Evolutionary conservation across 2,888 invertebrate species (phyloP).

Genomic region (Patella pellucida): DNA sequence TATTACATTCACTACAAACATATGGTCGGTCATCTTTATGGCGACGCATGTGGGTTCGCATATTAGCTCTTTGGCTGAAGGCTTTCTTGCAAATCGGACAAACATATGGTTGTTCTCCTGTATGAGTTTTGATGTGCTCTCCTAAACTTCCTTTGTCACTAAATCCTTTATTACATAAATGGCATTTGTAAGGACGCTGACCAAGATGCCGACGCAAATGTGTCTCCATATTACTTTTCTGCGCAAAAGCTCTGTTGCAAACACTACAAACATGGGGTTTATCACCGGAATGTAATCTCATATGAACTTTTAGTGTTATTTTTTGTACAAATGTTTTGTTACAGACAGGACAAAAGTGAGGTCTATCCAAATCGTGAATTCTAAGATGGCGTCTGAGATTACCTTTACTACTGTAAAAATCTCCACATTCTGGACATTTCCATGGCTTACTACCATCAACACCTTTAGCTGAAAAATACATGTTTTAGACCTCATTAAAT

Average conservation of each 20-base stretch:
- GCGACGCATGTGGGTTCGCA: slow-evolving; percentile 25
- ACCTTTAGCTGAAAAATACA: too few species aligned
- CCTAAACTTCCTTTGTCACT: slow-evolving; percentile 20
- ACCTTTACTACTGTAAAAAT: slow-evolving; percentile 18
- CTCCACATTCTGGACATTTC: slow-evolving; percentile 18
- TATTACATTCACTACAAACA: slow-evolving; percentile 16
- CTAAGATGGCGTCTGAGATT: slow-evolving; percentile 17
- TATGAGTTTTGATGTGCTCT: slow-evolving; percentile 30
- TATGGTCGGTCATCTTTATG: slow-evolving; percentile 17
- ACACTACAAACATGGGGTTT: slow-evolving; percentile 39
- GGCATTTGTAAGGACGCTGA: slow-evolving; percentile 34
- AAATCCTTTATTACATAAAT: slow-evolving; percentile 32
- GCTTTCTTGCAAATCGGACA: slow-evolving; percentile 29
- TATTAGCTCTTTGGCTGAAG: slow-evolving; percentile 26
- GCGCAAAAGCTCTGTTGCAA: slow-evolving; percentile 41
- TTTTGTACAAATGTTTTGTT: slow-evolving; percentile 36
- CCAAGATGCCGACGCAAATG: slow-evolving; percentile 34
- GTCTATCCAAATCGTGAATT: slow-evolving; percentile 24
- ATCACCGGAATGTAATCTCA: slow-evolving; percentile 38
- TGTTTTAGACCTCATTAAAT: too few species aligned
- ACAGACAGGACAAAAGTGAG: slow-evolving; percentile 35
- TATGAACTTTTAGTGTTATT: slow-evolving; percentile 38
- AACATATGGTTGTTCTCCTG: slow-evolving; percentile 29
- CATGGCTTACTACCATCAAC: background rate
- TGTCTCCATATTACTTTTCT: slow-evolving; percentile 31